Evolutionary conservation across 2,888 invertebrate species (phyloP).

Genomic region (Epinotia brunnichana): DNA sequence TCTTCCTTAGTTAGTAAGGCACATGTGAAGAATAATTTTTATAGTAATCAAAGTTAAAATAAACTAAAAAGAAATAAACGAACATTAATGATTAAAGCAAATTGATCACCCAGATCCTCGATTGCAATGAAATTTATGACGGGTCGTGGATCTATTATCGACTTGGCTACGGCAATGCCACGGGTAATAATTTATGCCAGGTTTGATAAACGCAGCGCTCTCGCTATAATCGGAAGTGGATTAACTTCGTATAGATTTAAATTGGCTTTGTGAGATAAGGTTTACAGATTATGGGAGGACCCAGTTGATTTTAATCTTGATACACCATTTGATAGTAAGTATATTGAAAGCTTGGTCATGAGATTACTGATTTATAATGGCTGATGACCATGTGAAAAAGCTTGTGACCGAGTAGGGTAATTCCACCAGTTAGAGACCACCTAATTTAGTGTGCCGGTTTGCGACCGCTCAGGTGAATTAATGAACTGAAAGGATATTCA

Average conservation of each 20-base stretch:
- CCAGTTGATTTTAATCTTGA: slow-evolving; percentile 32
- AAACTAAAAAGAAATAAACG: too few relatives aligned
- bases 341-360: background rate
- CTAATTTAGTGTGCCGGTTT: too few relatives aligned
- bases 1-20: too few relatives aligned
- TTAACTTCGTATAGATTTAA: slow-evolving; percentile 33
- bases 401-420: too few relatives aligned
- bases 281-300: slow-evolving; percentile 8
- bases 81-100: too few relatives aligned
- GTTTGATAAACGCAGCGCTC: slow-evolving; percentile 57
- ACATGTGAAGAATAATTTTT: too few relatives aligned
- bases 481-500: too few relatives aligned
- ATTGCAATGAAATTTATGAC: slow-evolving; percentile 82
- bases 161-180: slow-evolving; percentile 64
- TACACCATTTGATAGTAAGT: slow-evolving; percentile 14
- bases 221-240: slow-evolving; percentile 35
- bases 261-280: slow-evolving; percentile 45
- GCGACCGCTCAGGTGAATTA: too few relatives aligned
- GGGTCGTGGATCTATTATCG: slow-evolving; percentile 79
- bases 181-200: slow-evolving; percentile 58
- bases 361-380: too few relatives aligned
- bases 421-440: too few relatives aligned
- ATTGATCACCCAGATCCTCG: slow-evolving; percentile 80
- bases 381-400: too few relatives aligned
- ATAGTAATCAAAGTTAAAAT: too few relatives aligned